Evolutionary conservation across 2,113 vertebrate species (phyloP).

Genomic region (cat (Felis catus)): F.catus_Fca126_mat1.0 CM031413.1:88598001-88598500

Average conservation of each 20-base stretch:
- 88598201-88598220: background rate
- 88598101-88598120: background rate
- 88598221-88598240: constrained; percentile 22
- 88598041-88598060: background rate
- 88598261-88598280: constrained; percentile 53
- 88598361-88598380: background rate
- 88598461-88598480: constrained; percentile 48
- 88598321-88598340: constrained; percentile 62
- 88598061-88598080: background rate
- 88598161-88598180: background rate
- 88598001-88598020: background rate
- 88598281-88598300: constrained; percentile 8
- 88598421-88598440: constrained; percentile 9
- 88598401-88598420: constrained; percentile 38
- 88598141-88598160: background rate
- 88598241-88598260: fast-evolving
- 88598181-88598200: background rate
- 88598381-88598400: constrained; percentile 1
- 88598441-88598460: constrained; percentile 61
- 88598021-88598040: background rate
- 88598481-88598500: constrained; percentile 61
- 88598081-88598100: background rate
- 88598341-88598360: constrained; percentile 69
- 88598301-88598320: background rate
- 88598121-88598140: background rate